These are phyloP conservation scores for Drosophila subobscura DNA, from an alignment of 1,140 invertebrate genomes.

Conservation along the genomic window DNA sequence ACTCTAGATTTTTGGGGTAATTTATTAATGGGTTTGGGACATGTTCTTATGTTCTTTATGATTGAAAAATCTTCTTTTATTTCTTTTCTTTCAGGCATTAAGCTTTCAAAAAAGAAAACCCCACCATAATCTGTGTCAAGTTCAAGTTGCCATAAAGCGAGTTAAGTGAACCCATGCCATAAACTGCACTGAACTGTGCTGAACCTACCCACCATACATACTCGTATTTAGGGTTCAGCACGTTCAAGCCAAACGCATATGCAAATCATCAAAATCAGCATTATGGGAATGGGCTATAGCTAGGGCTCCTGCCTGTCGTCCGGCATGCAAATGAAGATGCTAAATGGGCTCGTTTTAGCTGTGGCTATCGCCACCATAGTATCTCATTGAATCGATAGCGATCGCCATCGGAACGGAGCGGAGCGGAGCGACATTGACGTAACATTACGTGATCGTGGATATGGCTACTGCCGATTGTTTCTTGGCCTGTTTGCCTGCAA, in stretches of 20 bases:
- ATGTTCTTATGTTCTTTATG: neutral
- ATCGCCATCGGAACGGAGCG: too few species aligned
- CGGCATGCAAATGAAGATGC: constrained; percentile 72
- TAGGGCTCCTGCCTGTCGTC: constrained; percentile 23
- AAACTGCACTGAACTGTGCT: constrained; percentile 20
- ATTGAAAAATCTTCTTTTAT: neutral
- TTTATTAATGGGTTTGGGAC: too few species aligned
- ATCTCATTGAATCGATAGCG: constrained; percentile 32
- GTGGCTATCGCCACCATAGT: constrained; percentile 7
- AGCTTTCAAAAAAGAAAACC: neutral
- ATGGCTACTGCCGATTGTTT: constrained; percentile 19
- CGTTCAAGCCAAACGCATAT: constrained; percentile 35
- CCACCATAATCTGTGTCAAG: constrained; percentile 48
- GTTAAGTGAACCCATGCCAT: constrained; percentile 15
- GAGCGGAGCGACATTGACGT: constrained; percentile 56
- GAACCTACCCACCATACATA: constrained; percentile 20
- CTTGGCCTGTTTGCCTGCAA: constrained; percentile 27
- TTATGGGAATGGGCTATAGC: constrained; percentile 28
- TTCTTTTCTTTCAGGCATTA: too few species aligned
- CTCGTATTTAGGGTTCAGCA: constrained; percentile 39
- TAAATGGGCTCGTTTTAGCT: constrained; percentile 36
- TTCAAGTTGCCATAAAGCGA: constrained; percentile 34
- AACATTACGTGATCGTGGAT: constrained; percentile 65
- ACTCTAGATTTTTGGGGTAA: too few species aligned
- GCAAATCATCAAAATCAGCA: constrained; percentile 34